Base-by-base conservation (phyloP, 2,888 invertebrate genomes). In the Drosophila formosana region DNA sequence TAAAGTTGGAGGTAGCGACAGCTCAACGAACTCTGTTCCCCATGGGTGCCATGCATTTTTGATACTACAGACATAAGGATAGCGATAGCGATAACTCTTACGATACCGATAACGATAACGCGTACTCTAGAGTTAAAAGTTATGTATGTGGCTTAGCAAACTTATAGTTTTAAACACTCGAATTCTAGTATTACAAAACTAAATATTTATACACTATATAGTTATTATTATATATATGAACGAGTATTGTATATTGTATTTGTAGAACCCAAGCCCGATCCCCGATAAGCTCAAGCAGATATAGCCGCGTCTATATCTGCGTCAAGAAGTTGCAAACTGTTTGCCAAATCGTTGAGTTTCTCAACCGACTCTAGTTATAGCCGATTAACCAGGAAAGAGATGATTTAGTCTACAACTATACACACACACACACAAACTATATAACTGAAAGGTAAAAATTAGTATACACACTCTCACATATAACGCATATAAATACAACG, bases 1-100 rank as follows among this genome's bases (percentile, higher is more conserved):
- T 65, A 63, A 63, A 75, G 56, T 49, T 49, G 43, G 9, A 11
- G 41, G 28, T 53, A 63, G 32, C 1, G 11, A 37, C 37, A 64
- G 88, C 88, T 85, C 85, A 85, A 85, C 86, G 85, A 85, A 85
- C 88, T 71, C 88, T 83, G 89, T 83, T 83, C 88, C 82, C 82
- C 81, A 83, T 75, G 83, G 89, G 89, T 83, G 83, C 83, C 83
- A 83, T 83, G 89, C 87, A 88, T 87, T 82, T 83, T 85, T 78
- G 80, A 76, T 76, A 76, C 80, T 76, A 76, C 53, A 52, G 49
- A 72, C 58, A 56, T 72, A 63, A 67, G 72, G 46, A 65, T 18
- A 18, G 18, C 18, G 18, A 18, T 18, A 18, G 18, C 18, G 18
- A 18, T 18, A 18, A 18, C 18, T 18, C 18, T 18, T 18, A 18